Base-by-base conservation (phyloP, 2,113 vertebrate species). In the Sinocyclocheilus anophthalmus region DNA sequence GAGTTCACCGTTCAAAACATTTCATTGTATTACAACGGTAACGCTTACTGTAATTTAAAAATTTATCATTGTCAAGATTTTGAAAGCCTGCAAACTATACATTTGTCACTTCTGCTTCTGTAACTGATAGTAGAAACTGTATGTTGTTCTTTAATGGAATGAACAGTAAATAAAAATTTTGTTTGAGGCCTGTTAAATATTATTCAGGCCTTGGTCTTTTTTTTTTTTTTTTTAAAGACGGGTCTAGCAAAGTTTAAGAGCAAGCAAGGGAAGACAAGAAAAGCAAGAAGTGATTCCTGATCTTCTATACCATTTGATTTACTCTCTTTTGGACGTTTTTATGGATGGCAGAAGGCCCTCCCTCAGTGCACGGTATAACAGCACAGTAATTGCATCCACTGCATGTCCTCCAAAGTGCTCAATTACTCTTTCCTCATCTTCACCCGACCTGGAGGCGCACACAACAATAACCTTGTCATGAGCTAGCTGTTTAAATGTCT, bases 391-490 rank as follows among this genome's bases (percentile, higher is more conserved):
- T 94, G 92, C 92, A 88, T 90, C 92, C 92, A 92, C 92, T 92
- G 90, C 89, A 85, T 93, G 92, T 93, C 90, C 91, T 93, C 89
- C 30, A 26, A 84, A 70, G 70, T 88, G 91, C 89, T 93, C 93
- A 93, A 94, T 95, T 94, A 94, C 91, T 92, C 88, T 91, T 69
- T 88, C 91, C 93, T 93, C 84, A 77, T 85, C 92, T 93, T 90
- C 91, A 92, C 92, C 90, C 63, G 90, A 91, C 90, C 93, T 92
- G 87, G 91, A 89, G 93, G 90, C 91, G 84, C 92, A 90, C 90
- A 90, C 92, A 87, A 91, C 87, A 91, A 90, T 92, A 93, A 94
- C 93, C 92, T 94, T 94, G 91, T 89, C 91, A 91, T 77, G 87
- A 90, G 92, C 90, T 89, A 88, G 86, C 86, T 87, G 89, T 90